Conservation (phyloP, 2,113 vertebrate genomes). For the Oncorhynchus gorbuscha region DNA sequence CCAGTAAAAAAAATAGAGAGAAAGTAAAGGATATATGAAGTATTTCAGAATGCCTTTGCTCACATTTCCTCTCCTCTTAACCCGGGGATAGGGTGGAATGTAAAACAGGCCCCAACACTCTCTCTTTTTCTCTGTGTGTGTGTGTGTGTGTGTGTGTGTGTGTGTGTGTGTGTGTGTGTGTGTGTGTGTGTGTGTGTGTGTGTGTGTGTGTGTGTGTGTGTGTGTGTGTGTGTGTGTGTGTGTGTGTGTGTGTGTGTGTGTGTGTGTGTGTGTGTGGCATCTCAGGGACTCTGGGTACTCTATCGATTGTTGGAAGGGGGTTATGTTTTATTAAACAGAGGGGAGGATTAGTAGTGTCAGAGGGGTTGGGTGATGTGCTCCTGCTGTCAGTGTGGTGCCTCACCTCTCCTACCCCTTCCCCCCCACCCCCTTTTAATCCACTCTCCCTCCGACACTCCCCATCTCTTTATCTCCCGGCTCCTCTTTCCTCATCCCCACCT, state of each 20-base stretch:
- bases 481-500: not conserved
- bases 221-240: constrained; percentile 15
- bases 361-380: not conserved
- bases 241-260: constrained; percentile 7
- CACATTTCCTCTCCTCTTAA: not conserved
- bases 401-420: not conserved
- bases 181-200: constrained; percentile 6
- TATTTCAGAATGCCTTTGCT: not conserved
- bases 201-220: not conserved
- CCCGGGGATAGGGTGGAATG: not conserved
- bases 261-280: constrained; percentile 5
- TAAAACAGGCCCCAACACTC: no score
- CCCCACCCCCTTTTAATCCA: not conserved
- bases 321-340: constrained; percentile 13
- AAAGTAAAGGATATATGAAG: not conserved
- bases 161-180: constrained; percentile 6
- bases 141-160: constrained; percentile 12
- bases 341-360: not conserved
- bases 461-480: not conserved
- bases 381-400: not conserved
- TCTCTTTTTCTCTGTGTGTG: not conserved
- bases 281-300: not conserved
- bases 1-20: not conserved
- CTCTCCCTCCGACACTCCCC: not conserved
- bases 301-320: constrained; percentile 11